Percentiles rank a stretch among this genome's conserved stretches.
Evolutionary conservation across 2,113 vertebrate species (phyloP).

Genomic region (Sitta europaea): DNA sequence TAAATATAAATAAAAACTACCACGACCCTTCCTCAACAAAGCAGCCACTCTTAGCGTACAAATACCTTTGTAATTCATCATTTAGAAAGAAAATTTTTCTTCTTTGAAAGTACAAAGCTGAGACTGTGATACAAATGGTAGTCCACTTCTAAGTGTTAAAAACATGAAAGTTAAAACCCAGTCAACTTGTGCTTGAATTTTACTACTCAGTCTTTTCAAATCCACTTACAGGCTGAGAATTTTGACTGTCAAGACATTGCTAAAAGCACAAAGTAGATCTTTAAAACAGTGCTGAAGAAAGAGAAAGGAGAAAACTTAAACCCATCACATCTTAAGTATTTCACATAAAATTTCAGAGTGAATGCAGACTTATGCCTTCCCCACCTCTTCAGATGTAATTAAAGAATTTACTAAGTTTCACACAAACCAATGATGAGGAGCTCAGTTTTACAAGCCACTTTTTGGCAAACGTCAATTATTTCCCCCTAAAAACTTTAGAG

Average conservation of each 20-base stretch:
- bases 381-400: not conserved
- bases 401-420: not conserved
- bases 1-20: not conserved
- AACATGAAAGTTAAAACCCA: not conserved
- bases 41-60: not conserved
- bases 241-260: not conserved
- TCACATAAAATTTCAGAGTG: not conserved
- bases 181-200: not conserved
- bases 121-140: not conserved
- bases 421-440: not conserved
- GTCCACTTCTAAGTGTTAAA: not conserved
- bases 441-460: not conserved
- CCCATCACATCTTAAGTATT: not conserved
- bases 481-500: not conserved
- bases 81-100: not conserved
- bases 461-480: not conserved
- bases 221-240: not conserved
- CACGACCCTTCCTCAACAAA: not conserved
- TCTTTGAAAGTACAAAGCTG: not conserved
- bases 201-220: not conserved
- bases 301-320: not conserved
- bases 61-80: not conserved
- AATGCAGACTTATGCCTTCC: not conserved
- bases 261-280: not conserved
- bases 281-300: not conserved